Base-by-base conservation (phyloP, 2,113 vertebrate species). In the Lontra canadensis region DNA sequence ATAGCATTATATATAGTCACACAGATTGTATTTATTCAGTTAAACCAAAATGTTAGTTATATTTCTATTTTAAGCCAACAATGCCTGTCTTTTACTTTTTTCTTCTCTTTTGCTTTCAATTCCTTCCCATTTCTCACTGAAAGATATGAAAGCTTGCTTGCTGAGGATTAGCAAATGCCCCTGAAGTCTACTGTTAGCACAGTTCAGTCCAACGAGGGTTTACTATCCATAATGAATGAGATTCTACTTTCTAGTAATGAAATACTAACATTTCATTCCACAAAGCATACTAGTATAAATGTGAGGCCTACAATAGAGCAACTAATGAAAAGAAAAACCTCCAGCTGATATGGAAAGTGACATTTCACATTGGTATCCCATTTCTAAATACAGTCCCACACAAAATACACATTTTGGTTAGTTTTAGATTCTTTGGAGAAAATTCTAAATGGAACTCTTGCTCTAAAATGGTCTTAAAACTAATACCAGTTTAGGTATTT, bases 211-310 rank as follows among this genome's bases (percentile, higher is more conserved):
- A 80, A 61, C 12, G 59, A 84, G 39, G 57, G 83, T 85, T 96
- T 88, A 79, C 4, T 49, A 47, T 57, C 42, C 7, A 34, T 39
- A 95, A 76, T 81, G 63, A 97, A 85, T 84, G 95, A 88, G 73
- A 87, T 73, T 61, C 76, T 86, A 52, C 0, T 0, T 81, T 96
- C 85, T 89, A 59, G 44, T 69, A 80, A 49, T 42, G 82, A 63
- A 83, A 74, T 89, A 88, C 52, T 74, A 94, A 44, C 49, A 89
- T 52, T 86, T 31, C 11, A 87, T 61, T 94, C 71, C 74, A 95
- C 97, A 88, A 76, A 86, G 55, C 86, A 97, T 44, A 59, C 80
- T 57, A 97, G 44, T 47, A 95, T 88, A 90, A 88, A 94, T 67
- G 94, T 78, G 25, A 84, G 6, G 79, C 81, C 95, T 18, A 18